phyloP scores from a whole-genome alignment of 2,797 vertebrate genomes.

The Myotis planiceps region DNA sequence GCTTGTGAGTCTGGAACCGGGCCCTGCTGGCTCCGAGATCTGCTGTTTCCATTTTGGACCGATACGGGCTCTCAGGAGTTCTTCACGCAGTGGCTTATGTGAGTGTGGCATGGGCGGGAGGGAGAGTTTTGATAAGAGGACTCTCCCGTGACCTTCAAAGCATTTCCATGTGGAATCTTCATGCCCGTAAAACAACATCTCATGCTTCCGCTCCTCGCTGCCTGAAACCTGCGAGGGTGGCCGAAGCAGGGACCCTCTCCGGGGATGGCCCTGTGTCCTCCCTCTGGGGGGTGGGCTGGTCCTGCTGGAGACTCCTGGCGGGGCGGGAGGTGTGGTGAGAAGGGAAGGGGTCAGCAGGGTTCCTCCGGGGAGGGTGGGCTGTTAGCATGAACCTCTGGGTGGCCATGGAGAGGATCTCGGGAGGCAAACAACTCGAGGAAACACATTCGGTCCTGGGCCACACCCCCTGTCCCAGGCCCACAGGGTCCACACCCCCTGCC shows the following conservation, averaged over 20 bases:
- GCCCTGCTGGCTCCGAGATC: neutral
- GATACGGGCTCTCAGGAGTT: neutral
- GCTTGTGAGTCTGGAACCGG: neutral
- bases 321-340: neutral
- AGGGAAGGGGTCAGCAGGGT: neutral
- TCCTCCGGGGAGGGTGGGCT: neutral
- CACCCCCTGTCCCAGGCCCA: neutral
- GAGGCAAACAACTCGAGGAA: neutral
- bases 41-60: neutral
- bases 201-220: neutral
- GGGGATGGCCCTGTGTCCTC: neutral
- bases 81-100: neutral
- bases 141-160: neutral
- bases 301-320: neutral
- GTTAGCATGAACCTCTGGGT: neutral
- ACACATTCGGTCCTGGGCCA: neutral
- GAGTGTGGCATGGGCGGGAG: rapidly evolving
- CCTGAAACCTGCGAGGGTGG: neutral
- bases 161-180: neutral
- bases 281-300: neutral
- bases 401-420: neutral
- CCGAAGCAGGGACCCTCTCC: no score
- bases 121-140: neutral
- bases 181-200: neutral
- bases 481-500: neutral